These are phyloP conservation scores for Temnothorax curvispinosus DNA, from an alignment of 1,140 invertebrate species.

Conservation along the genomic window DNA sequence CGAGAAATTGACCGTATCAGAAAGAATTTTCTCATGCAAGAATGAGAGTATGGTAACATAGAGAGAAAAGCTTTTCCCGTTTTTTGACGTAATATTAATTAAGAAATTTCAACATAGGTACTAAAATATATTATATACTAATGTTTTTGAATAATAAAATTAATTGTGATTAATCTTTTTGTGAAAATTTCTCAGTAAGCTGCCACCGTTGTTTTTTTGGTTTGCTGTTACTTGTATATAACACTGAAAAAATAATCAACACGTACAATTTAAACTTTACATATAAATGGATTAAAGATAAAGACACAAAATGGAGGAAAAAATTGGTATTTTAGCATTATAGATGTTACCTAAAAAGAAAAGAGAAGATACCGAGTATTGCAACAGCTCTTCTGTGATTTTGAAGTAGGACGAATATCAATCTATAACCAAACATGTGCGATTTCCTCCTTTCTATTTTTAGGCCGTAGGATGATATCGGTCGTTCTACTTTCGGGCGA, in stretches of 20 bases:
- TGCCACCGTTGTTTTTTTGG: not conserved
- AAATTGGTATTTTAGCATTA: not conserved
- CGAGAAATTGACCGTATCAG: slow-evolving; percentile 8
- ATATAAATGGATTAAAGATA: not conserved
- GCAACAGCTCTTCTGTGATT: not conserved
- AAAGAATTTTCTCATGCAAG: not conserved
- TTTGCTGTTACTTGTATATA: not conserved
- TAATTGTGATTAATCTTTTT: not conserved
- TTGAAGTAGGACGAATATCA: not conserved
- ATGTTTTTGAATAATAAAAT: not conserved
- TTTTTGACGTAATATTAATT: not conserved
- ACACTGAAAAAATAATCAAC: not conserved
- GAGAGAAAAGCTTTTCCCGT: not conserved
- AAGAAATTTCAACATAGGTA: not conserved
- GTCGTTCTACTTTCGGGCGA: slow-evolving; percentile 22
- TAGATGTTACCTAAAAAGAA: not conserved
- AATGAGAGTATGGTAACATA: not conserved
- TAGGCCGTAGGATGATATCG: not conserved
- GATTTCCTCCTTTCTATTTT: slow-evolving; percentile 7
- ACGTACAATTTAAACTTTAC: not conserved
- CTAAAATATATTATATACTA: not conserved
- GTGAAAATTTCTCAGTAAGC: not conserved
- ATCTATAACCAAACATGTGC: not conserved
- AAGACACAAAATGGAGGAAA: not conserved
- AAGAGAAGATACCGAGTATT: not conserved